Evolutionary conservation across 30 jellyfish, hydroid and myxozoan genomes (phyloP).

Genomic region (Aurelia aurita complex sp. Pacific): DNA sequence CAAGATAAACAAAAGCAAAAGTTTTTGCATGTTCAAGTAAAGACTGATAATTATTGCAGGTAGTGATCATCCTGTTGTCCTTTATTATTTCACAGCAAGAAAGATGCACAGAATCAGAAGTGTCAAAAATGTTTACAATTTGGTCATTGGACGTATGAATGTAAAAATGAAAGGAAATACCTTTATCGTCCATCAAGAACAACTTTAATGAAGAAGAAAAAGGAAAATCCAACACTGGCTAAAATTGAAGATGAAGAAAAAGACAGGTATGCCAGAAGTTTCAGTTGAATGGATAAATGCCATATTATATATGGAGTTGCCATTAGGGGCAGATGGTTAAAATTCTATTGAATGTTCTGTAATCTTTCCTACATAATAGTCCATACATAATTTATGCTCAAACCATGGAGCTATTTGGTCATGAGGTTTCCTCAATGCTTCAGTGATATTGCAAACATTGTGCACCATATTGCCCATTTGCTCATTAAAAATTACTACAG

Average conservation of each 20-base stretch:
- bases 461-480: too few species aligned
- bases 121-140: conserved; percentile 91
- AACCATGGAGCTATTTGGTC: too few species aligned
- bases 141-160: conserved; percentile 99
- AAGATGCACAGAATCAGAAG: conserved; percentile 83
- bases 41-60: too few species aligned
- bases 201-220: conserved; percentile 53
- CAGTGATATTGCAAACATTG: too few species aligned
- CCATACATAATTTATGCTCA: too few species aligned
- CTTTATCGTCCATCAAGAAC: conserved; percentile 91
- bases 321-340: neutral
- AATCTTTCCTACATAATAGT: too few species aligned
- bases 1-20: too few species aligned
- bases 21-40: too few species aligned
- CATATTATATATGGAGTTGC: neutral
- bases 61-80: neutral
- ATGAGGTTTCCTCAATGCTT: too few species aligned
- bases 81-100: conserved; percentile 37
- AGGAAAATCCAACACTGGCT: conserved; percentile 18
- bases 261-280: conserved; percentile 7
- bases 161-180: conserved; percentile 79
- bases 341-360: too few species aligned
- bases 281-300: neutral
- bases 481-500: too few species aligned
- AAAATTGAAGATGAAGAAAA: conserved; percentile 3